Evolutionary conservation across 2,888 invertebrate species (phyloP).

Genomic region (Thera obeliscata): DNA sequence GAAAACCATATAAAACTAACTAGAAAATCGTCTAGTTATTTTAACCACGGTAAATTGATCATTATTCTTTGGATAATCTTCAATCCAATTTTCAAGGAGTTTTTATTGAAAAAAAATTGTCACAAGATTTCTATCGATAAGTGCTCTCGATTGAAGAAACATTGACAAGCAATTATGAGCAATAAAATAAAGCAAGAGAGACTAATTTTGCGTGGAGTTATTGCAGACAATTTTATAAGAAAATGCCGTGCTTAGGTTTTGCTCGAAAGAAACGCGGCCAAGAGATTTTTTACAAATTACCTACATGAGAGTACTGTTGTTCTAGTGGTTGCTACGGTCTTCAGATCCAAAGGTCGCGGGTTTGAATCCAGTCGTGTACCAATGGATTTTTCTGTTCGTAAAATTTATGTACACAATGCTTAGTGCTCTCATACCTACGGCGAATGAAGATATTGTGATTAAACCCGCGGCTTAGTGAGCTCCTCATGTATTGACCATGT

Average conservation of each 20-base stretch:
- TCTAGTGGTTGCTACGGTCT: too few species aligned
- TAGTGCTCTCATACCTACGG: too few species aligned
- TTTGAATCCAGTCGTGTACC: too few species aligned
- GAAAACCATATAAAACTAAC: slow-evolving; percentile 15
- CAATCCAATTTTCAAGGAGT: slow-evolving; percentile 16
- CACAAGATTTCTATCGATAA: slow-evolving; percentile 11
- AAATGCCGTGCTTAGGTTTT: background rate
- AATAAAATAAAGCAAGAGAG: slow-evolving; percentile 25
- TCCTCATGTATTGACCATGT: too few species aligned
- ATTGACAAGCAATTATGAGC: slow-evolving; percentile 20
- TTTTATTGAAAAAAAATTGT: slow-evolving; percentile 15
- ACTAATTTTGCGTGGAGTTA: slow-evolving; percentile 14
- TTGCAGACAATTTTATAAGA: background rate
- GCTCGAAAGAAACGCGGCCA: background rate
- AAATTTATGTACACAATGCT: too few species aligned
- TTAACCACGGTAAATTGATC: slow-evolving; percentile 18
- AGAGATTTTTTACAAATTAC: background rate
- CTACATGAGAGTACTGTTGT: too few species aligned
- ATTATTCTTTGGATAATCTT: slow-evolving; percentile 15
- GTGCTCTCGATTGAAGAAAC: slow-evolving; percentile 7
- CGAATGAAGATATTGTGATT: too few species aligned
- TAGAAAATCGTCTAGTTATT: slow-evolving; percentile 16
- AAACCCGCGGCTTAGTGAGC: too few species aligned
- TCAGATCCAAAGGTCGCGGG: too few species aligned
- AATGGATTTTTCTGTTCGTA: too few species aligned